Base-by-base conservation (phyloP, 2,888 invertebrate species). In the Fragum whitleyi region DNA sequence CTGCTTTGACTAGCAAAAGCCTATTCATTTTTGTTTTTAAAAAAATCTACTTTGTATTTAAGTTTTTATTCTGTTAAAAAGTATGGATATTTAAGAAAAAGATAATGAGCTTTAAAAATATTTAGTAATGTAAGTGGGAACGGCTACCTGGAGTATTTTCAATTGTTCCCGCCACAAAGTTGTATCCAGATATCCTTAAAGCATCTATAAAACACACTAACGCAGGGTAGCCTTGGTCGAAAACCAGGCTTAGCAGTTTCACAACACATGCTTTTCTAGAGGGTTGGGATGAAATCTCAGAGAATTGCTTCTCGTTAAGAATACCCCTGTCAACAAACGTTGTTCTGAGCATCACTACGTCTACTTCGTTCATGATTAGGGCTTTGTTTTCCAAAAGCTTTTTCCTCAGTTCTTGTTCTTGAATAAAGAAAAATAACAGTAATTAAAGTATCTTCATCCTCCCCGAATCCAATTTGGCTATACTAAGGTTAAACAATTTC, bases 71-170 rank as follows among this genome's bases (percentile, higher is more conserved):
- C n/a, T n/a, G n/a, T n/a, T n/a, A n/a, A n/a, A n/a, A n/a, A n/a
- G n/a, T n/a, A n/a, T n/a, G n/a, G n/a, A n/a, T n/a, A n/a, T n/a
- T n/a, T n/a, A n/a, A n/a, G n/a, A n/a, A n/a, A n/a, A n/a, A n/a
- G n/a, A n/a, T n/a, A n/a, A n/a, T n/a, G n/a, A n/a, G n/a, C n/a
- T n/a, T n/a, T n/a, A n/a, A n/a, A n/a, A n/a, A n/a, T n/a, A n/a
- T n/a, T n/a, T n/a, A n/a, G n/a, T n/a, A n/a, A n/a, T n/a, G n/a
- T n/a, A n/a, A n/a, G n/a, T n/a, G n/a, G n/a, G n/a, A n/a, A n/a
- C n/a, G n/a, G n/a, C n/a, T 65, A 65, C 65, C 65, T 42, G 65
- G 6, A 42, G 65, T 42, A 42, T 65, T 65, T 42, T 65, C 42
- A 23, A 65, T 65, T 14, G 23, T n/a, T 42, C 65, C 65, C 5